Evolutionary conservation across 2,113 vertebrate species (phyloP).

Genomic region (Kryptolebias marmoratus): DNA sequence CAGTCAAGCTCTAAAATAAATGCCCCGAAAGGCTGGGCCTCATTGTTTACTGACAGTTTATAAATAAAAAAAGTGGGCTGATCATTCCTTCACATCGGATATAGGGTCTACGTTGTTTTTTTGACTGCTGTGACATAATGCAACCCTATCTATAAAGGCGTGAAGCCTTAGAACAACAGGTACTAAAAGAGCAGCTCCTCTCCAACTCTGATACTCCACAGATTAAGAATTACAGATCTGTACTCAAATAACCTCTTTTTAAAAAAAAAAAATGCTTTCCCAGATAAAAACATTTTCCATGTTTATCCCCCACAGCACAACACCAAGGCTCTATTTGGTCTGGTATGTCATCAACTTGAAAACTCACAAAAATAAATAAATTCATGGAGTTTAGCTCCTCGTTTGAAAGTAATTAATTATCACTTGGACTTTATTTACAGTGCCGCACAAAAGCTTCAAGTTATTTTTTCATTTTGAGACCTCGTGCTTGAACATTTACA

Average conservation of each 20-base stretch:
- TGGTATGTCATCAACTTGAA: no score
- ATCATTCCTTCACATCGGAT: neutral
- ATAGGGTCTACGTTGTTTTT: neutral
- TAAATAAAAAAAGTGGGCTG: neutral
- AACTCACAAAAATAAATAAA: no score
- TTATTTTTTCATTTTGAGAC: no score
- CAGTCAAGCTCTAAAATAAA: slow-evolving; percentile 8
- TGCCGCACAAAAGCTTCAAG: no score
- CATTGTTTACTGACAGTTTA: neutral
- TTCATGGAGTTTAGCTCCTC: no score
- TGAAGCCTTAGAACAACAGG: neutral
- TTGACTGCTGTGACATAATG: neutral
- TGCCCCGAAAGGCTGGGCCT: neutral
- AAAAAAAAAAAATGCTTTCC: neutral
- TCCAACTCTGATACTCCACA: neutral
- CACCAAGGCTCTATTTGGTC: no score
- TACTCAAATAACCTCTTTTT: neutral
- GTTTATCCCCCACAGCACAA: no score
- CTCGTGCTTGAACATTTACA: no score
- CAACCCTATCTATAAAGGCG: neutral
- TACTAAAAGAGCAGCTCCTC: neutral
- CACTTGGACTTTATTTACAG: no score
- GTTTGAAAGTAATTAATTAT: no score
- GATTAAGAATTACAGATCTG: neutral
- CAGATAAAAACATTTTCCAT: no score